Evolutionary conservation across 2,888 invertebrate species (phyloP).

Genomic region (Stictocephala bisonia): DNA sequence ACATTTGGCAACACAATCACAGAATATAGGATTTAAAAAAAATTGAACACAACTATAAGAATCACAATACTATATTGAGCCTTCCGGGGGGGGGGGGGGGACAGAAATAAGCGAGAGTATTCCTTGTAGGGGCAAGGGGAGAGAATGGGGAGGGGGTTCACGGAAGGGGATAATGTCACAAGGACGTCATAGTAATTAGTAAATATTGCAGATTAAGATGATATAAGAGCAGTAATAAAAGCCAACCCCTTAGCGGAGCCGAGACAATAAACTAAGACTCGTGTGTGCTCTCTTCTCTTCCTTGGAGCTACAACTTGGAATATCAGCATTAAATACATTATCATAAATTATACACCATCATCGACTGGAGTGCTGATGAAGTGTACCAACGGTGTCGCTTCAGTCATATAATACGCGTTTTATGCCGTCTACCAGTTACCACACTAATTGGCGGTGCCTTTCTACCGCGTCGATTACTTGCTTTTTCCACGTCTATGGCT

Average conservation of each 20-base stretch:
- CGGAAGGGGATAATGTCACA: conserved; percentile 43
- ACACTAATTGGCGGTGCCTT: neutral
- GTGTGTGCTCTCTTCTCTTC: conserved; percentile 43
- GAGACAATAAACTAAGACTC: conserved; percentile 44
- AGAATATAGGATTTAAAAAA: no score
- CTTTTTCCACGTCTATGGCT: no score
- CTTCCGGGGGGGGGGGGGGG: neutral
- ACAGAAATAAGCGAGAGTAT: neutral
- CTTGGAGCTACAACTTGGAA: conserved; percentile 17
- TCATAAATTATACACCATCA: conserved; percentile 38
- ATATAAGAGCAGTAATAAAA: conserved; percentile 49
- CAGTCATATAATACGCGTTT: conserved; percentile 7
- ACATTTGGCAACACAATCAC: no score
- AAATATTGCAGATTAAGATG: conserved; percentile 52
- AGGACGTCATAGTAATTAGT: conserved; percentile 50
- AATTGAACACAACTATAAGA: no score
- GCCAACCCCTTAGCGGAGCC: conserved; percentile 33
- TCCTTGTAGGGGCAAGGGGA: neutral
- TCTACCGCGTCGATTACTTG: no score
- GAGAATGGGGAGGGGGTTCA: neutral
- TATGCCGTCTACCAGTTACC: neutral
- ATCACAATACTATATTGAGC: no score
- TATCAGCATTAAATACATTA: conserved; percentile 35
- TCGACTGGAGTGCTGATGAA: conserved; percentile 31
- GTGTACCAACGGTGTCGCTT: neutral